These are phyloP conservation scores for Silurus meridionalis DNA, from an alignment of 2,113 vertebrate species.

Conservation along the genomic window DNA sequence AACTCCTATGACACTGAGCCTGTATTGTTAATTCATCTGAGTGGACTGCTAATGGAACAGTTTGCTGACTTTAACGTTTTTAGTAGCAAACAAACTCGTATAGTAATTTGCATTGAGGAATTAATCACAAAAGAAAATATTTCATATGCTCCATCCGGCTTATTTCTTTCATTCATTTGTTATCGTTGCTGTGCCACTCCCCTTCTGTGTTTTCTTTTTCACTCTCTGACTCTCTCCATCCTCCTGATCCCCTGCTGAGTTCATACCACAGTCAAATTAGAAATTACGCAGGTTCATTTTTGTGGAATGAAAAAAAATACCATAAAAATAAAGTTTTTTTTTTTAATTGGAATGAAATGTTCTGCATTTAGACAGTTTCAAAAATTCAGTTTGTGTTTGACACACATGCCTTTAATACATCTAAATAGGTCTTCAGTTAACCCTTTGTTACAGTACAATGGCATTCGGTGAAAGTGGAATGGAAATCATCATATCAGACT, in stretches of 20 bases:
- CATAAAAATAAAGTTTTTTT: neutral
- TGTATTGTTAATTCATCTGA: neutral
- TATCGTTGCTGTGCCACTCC: neutral
- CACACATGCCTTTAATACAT: neutral
- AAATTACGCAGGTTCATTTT: neutral
- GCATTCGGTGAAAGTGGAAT: neutral
- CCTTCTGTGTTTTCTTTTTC: neutral
- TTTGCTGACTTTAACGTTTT: neutral
- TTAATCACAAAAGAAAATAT: neutral
- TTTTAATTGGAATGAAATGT: neutral
- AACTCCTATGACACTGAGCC: neutral
- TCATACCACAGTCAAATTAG: constrained; percentile 14
- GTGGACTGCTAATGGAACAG: neutral
- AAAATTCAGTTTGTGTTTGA: neutral
- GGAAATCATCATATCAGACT: neutral
- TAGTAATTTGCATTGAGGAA: neutral
- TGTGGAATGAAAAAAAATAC: neutral
- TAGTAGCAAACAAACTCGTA: neutral
- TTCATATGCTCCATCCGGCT: neutral
- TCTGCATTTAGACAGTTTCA: neutral
- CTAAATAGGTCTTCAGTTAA: neutral
- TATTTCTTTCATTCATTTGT: neutral
- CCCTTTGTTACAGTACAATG: neutral
- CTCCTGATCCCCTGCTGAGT: neutral
- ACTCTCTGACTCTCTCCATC: too few relatives aligned